These are phyloP conservation scores for Bos taurus DNA, from an alignment of 2,113 vertebrate genomes.

Conservation along the genomic window DNA sequence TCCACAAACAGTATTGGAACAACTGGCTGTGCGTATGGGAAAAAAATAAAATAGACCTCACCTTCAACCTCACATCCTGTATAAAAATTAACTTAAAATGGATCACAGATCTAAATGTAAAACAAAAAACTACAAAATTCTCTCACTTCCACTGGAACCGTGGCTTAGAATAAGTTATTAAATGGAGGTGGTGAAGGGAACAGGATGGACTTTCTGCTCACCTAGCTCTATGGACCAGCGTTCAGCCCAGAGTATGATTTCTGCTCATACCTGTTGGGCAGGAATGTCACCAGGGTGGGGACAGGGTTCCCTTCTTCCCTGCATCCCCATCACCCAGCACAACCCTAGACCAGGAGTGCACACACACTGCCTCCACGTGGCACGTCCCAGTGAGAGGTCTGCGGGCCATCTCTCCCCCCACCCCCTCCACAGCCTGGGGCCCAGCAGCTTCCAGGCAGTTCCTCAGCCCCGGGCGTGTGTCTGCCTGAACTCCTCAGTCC, in stretches of 20 bases:
- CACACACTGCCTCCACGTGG: rapidly evolving
- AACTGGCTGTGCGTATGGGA: background rate
- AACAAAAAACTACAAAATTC: background rate
- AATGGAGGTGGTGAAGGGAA: background rate
- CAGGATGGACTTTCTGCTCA: background rate
- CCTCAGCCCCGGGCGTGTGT: background rate
- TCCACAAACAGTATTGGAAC: background rate
- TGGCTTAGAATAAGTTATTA: background rate
- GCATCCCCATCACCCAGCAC: background rate
- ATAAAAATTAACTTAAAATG: background rate
- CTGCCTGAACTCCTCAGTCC: background rate
- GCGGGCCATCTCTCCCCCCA: no score
- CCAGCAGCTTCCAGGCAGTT: background rate
- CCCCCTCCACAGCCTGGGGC: background rate
- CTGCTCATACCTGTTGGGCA: rapidly evolving
- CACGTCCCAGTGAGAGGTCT: rapidly evolving
- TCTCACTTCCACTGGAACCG: background rate
- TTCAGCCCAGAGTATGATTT: background rate
- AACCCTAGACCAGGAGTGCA: background rate
- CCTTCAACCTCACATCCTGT: no score
- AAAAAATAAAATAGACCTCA: background rate
- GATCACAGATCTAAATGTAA: background rate
- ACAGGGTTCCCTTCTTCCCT: background rate
- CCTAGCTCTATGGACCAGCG: no score
- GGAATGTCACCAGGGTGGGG: no score